Percentiles rank a stretch among this genome's conserved stretches.
Conservation (phyloP, 2,113 vertebrate genomes). For the Platysternon megacephalum region DNA sequence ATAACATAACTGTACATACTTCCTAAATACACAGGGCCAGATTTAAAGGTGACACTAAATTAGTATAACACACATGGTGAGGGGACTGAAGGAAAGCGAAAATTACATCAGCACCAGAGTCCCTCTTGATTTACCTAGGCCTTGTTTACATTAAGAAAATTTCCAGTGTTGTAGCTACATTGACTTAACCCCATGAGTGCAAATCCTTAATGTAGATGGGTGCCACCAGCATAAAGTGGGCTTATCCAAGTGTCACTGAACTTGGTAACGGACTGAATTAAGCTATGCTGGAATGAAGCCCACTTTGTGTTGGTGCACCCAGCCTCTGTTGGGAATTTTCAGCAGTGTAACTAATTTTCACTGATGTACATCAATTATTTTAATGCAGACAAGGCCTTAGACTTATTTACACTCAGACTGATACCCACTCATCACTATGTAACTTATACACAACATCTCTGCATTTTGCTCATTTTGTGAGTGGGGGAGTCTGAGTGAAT, state of each 20-base stretch:
- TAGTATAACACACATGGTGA: neutral
- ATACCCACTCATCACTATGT: neutral
- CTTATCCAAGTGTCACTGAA: neutral
- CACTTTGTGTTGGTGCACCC: neutral
- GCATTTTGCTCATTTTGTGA: too few relatives aligned
- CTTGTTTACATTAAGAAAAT: neutral
- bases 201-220: neutral
- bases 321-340: neutral
- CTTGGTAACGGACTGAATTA: neutral
- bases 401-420: neutral
- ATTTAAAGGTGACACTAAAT: neutral
- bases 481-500: too few relatives aligned
- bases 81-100: neutral
- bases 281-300: neutral
- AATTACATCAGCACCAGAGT: neutral
- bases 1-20: rapidly evolving
- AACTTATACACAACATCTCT: too few relatives aligned
- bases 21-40: neutral
- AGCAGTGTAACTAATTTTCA: neutral
- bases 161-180: neutral
- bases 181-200: rapidly evolving
- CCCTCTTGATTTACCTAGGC: neutral
- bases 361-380: neutral
- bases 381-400: neutral
- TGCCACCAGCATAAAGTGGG: neutral